Evolutionary conservation across 2,888 invertebrate species (phyloP).

Genomic region (Diplolepis rosae): DNA sequence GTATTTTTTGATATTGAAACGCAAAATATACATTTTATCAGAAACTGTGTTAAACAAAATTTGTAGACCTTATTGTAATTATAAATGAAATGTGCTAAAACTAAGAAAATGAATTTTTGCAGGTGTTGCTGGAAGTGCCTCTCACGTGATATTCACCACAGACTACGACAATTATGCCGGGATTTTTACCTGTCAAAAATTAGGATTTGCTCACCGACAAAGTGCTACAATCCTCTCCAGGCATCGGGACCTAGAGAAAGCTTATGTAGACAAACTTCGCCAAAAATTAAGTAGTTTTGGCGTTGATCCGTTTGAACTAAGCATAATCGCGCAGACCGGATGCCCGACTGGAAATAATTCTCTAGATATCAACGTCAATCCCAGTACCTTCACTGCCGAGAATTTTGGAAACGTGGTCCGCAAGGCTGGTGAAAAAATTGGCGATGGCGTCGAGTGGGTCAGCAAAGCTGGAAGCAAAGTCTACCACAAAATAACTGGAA

Average conservation of each 20-base stretch:
- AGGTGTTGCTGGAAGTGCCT: constrained; percentile 85
- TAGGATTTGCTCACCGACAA: constrained; percentile 84
- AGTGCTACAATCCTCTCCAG: constrained; percentile 89
- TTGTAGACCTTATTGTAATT: no score
- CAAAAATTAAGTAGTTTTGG: constrained; percentile 78
- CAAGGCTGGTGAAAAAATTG: constrained; percentile 83
- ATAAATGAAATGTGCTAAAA: no score
- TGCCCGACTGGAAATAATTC: constrained; percentile 80
- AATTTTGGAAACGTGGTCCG: constrained; percentile 83
- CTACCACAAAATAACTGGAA: constrained; percentile 78
- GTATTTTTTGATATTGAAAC: no score
- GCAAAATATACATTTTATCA: no score
- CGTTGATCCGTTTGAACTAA: constrained; percentile 86
- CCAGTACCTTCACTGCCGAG: constrained; percentile 84
- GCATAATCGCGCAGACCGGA: constrained; percentile 82
- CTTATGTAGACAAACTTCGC: constrained; percentile 83
- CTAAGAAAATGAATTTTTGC: constrained; percentile 49
- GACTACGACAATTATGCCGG: constrained; percentile 86
- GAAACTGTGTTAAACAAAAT: no score
- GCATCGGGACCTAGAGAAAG: constrained; percentile 81
- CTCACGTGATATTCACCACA: constrained; percentile 83
- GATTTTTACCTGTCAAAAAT: constrained; percentile 86
- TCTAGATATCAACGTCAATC: constrained; percentile 82
- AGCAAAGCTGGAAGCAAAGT: constrained; percentile 82
- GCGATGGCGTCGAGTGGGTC: constrained; percentile 83